Conservation (phyloP, 2,888 invertebrate species). For the Drosophila bunnanda region DNA sequence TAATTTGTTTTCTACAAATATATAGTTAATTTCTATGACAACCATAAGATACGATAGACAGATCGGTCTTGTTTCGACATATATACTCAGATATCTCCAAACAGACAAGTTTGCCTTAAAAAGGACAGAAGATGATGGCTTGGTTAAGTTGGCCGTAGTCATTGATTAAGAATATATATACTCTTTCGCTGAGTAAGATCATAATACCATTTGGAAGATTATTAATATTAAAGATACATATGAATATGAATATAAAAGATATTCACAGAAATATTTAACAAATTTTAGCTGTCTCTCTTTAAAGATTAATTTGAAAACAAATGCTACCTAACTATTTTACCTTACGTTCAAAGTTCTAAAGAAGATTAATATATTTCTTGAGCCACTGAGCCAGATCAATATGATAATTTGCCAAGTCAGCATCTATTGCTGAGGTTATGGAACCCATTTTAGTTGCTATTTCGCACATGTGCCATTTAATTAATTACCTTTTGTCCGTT, state of each 20-base stretch:
- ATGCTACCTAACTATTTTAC: not conserved
- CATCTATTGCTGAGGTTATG: conserved; percentile 15
- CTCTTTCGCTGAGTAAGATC: not conserved
- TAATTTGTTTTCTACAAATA: too few relatives aligned
- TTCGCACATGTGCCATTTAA: conserved; percentile 43
- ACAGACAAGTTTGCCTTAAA: too few relatives aligned
- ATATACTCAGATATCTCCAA: too few relatives aligned
- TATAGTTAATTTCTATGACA: too few relatives aligned
- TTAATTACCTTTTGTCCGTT: conserved; percentile 51
- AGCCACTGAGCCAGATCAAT: not conserved
- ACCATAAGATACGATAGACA: too few relatives aligned
- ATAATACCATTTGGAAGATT: not conserved
- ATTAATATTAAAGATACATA: too few relatives aligned
- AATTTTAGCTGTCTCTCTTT: not conserved
- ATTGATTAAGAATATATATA: not conserved
- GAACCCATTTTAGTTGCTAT: conserved; percentile 5
- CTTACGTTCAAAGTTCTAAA: not conserved
- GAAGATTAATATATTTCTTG: not conserved
- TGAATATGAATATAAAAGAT: too few relatives aligned
- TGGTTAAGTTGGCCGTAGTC: not conserved
- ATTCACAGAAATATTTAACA: not conserved
- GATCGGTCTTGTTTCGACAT: too few relatives aligned
- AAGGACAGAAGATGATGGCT: too few relatives aligned
- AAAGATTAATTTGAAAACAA: not conserved
- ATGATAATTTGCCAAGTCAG: conserved; percentile 7